Evolutionary conservation across 2,113 vertebrate species (phyloP), one percentile per base, ranked within the genome.

Genomic region (Toxotes jaculatrix): DNA sequence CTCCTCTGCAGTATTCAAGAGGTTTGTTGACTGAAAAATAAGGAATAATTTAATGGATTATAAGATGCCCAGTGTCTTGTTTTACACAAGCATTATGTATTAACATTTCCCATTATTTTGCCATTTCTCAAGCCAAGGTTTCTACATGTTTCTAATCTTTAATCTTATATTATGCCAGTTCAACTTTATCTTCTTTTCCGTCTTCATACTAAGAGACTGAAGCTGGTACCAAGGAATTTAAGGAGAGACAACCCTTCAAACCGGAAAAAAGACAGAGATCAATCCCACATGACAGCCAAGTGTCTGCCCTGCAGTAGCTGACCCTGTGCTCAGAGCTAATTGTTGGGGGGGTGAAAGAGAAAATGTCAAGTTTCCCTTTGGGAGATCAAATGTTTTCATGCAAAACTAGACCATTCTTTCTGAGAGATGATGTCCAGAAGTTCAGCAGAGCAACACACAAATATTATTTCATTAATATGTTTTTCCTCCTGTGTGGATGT

Each of bases 251-350:
- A 57, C 36, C 1, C 1, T 55, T 80, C 27, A 80, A 38, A 45
- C 34, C 8, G 53, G 63, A 80, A 82, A 75, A 59, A 82, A 75
- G 53, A 23, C 34, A 47, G 62, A 56, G n/a, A 56, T 90, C 61
- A 90, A 57, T 91, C 21, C 90, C 86, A 87, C 47, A 86, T 92
- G 89, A 91, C 62, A 77, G 56, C 70, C 14, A 42, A 75, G 62
- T 79, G 56, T 89, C 53, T 87, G 86, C 79, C 77, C 80, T 21
- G 85, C 79, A 82, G 88, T 84, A 86, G 77, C 82, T 88, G 89
- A 91, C 90, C 83, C 42, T 70, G n/a, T 75, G 77, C 68, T 66
- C 65, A 27, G 17, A 57, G 61, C 59, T 87, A 82, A 87, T 86
- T 64, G 71, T 63, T 64, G 13, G 49, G 3, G 17, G 59, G 62